Percentiles rank a stretch among this genome's conserved stretches.
Conservation (phyloP, 2,113 vertebrate genomes). For the Callorhinus ursinus region DNA sequence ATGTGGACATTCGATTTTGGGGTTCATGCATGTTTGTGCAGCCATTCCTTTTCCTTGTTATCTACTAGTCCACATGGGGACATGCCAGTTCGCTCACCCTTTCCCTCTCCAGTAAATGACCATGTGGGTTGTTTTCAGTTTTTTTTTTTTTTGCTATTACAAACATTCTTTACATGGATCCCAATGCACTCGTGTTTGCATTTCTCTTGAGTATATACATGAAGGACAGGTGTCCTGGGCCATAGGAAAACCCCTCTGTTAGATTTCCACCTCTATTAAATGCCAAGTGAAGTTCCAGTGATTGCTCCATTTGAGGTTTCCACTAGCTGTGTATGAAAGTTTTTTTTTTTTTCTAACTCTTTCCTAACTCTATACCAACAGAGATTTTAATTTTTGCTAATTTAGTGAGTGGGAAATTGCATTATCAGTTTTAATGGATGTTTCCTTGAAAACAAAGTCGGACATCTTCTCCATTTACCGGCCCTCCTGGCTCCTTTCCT, state of each 20-base stretch:
- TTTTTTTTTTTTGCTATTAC: background rate
- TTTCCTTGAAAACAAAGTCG: background rate
- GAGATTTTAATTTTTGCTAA: background rate
- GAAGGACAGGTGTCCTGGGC: background rate
- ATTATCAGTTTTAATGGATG: background rate
- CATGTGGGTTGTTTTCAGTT: background rate
- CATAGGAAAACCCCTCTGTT: background rate
- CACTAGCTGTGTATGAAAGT: background rate
- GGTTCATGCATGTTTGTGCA: background rate
- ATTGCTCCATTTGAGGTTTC: background rate
- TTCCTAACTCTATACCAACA: background rate
- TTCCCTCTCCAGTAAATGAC: background rate
- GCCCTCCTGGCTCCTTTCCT: background rate
- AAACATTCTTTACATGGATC: background rate
- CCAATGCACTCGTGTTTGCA: no score
- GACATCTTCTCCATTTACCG: background rate
- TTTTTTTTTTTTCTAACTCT: background rate
- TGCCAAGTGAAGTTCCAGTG: no score
- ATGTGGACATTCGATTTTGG: background rate
- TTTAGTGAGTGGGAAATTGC: background rate
- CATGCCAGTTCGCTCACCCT: background rate
- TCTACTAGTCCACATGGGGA: no score
- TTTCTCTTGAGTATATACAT: background rate
- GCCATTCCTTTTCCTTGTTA: no score
- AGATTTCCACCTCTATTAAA: background rate